Evolutionary conservation across 23 tunicate genomes (phyloP), one percentile per base, ranked within the genome.

Genomic region (Botrylloides violaceus): DNA sequence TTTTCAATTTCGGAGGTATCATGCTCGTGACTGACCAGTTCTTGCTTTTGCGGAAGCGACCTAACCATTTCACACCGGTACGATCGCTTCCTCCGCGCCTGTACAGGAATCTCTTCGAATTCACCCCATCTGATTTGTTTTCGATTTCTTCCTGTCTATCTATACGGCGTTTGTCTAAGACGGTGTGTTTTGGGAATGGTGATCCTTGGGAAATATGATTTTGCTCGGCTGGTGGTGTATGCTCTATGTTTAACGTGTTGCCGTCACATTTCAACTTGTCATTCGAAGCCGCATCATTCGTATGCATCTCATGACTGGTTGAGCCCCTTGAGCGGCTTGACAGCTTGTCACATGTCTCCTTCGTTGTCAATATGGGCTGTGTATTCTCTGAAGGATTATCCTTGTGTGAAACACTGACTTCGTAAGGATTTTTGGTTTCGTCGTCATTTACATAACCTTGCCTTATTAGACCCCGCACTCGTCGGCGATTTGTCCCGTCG

Each of bases 31-130:
- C 58, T 28, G 74, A 68, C 58, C 56, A 68, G n/a, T 43, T 68
- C 32, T 68, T 68, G 26, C 74, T 43, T 68, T 43, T 68, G 0
- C 74, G 74, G n/a, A 68, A 68, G 7, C 37, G 74, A 32, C 37
- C 37, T 24, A 68, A 43, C 74, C 74, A 68, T 6, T 25, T 27
- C 28, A 20, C 47, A 0, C 74, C 74, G 30, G 20, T n/a, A 7
- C 29, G 25, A 28, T 37, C 58, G 23, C 58, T 39, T 19, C 49
- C 74, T 1, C 74, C 74, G 23, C 74, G 74, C 25, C 74, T 38
- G 23, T 37, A 39, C 56, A 68, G 6, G 19, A 68, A 32, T 3
- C 70, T 26, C 36, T 63, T 63, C 33, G 70, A 63, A 31, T 19
- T 7, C 12, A 28, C 62, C 5, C 9, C 12, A n/a, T n/a, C n/a